These are phyloP conservation scores for Charina bottae DNA, from an alignment of 2,113 vertebrate species.

Conservation along the genomic window DNA sequence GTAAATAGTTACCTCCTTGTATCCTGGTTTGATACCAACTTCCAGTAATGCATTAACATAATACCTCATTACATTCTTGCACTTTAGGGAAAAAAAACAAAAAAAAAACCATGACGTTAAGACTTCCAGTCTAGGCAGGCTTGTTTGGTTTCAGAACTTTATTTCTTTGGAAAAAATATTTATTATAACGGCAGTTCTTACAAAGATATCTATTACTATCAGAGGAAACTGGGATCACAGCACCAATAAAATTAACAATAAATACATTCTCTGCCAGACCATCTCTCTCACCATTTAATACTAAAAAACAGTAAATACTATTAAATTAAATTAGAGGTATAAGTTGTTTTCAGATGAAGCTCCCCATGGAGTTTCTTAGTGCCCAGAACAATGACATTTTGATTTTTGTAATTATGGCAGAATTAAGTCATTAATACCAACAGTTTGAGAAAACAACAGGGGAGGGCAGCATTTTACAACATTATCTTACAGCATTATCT, in stretches of 20 bases:
- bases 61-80: not conserved
- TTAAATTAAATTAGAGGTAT: not conserved
- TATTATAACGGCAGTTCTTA: not conserved
- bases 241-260: not conserved
- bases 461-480: conserved; percentile 31
- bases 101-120: not conserved
- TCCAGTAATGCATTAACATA: not conserved
- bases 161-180: not conserved
- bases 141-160: not conserved
- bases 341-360: not conserved
- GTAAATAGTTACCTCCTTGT: not conserved
- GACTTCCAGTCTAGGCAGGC: not conserved
- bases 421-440: not conserved
- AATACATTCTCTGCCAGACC: not conserved
- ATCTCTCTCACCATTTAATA: not conserved
- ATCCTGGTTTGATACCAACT: not conserved
- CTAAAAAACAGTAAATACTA: not conserved
- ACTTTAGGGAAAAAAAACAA: conserved; percentile 1
- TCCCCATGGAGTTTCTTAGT: accelerated
- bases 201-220: not conserved
- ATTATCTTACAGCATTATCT: not conserved
- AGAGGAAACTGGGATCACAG: not conserved
- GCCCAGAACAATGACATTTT: not conserved
- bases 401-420: not conserved
- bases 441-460: accelerated